These are phyloP conservation scores for Nothocercus julius DNA, from an alignment of 2,113 vertebrate species.

Conservation along the genomic window DNA sequence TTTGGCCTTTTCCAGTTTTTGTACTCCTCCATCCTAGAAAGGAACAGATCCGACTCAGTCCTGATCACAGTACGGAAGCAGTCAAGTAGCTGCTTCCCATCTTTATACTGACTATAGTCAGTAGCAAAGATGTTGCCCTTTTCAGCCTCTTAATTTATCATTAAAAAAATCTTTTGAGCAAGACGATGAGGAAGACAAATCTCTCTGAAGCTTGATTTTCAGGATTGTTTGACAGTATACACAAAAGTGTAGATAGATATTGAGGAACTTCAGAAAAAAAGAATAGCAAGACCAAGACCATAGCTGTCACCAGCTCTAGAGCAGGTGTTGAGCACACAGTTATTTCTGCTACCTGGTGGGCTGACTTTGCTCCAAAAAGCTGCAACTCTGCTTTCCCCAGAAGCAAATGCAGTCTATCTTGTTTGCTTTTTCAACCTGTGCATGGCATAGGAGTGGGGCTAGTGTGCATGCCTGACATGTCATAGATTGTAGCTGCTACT, in stretches of 20 bases:
- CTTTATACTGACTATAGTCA: background rate
- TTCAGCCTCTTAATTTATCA: background rate
- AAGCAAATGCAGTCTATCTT: background rate
- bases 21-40: slow-evolving; percentile 85
- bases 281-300: background rate
- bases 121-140: background rate
- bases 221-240: background rate
- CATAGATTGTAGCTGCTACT: background rate
- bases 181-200: background rate
- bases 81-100: background rate
- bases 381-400: background rate
- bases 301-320: background rate
- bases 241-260: no score
- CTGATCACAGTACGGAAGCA: background rate
- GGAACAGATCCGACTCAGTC: background rate
- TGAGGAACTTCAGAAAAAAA: background rate
- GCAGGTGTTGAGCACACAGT: background rate
- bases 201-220: background rate
- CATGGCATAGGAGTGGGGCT: background rate
- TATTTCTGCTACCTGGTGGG: background rate
- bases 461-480: background rate
- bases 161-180: background rate
- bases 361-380: background rate
- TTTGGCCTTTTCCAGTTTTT: slow-evolving; percentile 91
- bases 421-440: background rate